Conservation (phyloP, 35 echinoderm and acorn worm genomes). For the Amphiura filiformis region DNA sequence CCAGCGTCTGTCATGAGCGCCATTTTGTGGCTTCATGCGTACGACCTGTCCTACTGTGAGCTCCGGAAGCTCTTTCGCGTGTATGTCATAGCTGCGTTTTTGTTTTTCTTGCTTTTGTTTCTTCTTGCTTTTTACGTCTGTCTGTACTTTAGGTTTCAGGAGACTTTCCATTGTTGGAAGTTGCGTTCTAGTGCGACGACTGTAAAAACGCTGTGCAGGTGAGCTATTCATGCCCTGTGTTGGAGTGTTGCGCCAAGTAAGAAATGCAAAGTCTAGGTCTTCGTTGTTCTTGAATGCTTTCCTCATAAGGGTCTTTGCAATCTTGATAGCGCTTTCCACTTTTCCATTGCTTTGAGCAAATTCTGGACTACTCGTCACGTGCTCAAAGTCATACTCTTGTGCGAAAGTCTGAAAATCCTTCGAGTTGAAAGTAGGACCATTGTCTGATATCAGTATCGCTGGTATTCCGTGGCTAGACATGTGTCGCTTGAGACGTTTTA, state of each 20-base stretch:
- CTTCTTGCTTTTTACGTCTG: conserved; percentile 18
- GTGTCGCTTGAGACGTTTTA: conserved; percentile 39
- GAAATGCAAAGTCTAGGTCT: conserved; percentile 45
- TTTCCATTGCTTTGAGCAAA: conserved; percentile 72
- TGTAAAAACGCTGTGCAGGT: conserved; percentile 35
- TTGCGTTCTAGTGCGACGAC: conserved; percentile 22
- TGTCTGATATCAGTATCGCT: conserved; percentile 28
- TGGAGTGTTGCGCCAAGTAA: conserved; percentile 47
- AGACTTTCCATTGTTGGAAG: conserved; percentile 13
- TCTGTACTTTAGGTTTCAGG: neutral
- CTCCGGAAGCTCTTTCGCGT: conserved; percentile 31
- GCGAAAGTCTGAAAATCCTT: conserved; percentile 53
- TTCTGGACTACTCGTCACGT: conserved; percentile 39
- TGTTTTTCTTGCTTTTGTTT: conserved; percentile 36
- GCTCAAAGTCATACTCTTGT: conserved; percentile 43
- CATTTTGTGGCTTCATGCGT: conserved; percentile 16
- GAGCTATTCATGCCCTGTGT: conserved; percentile 15
- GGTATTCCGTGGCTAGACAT: conserved; percentile 65
- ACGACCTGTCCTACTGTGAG: conserved; percentile 46
- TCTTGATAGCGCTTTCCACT: conserved; percentile 52
- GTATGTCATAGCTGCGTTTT: conserved; percentile 29
- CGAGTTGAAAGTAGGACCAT: conserved; percentile 62
- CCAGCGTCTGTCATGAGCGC: conserved; percentile 18
- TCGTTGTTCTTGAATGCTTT: conserved; percentile 25
- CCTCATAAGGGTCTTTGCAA: conserved; percentile 35